These are phyloP conservation scores for Telenomus remus DNA, from an alignment of 1,140 invertebrate genomes.

Conservation along the genomic window DNA sequence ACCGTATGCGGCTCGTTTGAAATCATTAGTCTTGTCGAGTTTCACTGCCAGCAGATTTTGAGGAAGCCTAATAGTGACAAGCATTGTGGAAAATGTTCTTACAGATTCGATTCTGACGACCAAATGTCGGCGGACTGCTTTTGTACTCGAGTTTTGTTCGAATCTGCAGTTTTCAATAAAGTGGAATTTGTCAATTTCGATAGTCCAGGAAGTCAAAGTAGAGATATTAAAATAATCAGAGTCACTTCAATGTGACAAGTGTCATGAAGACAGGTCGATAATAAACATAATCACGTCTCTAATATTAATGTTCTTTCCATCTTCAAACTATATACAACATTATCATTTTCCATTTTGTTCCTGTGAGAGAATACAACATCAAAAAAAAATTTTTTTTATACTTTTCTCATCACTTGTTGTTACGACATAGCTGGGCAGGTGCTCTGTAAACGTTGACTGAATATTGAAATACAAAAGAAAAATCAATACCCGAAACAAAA, in stretches of 20 bases:
- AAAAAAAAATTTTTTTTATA: no score
- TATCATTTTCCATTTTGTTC: no score
- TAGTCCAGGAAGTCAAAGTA: constrained; percentile 4
- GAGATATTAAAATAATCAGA: constrained; percentile 15
- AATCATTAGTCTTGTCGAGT: constrained; percentile 34
- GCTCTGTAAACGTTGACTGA: no score
- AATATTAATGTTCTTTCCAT: no score
- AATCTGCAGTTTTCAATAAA: constrained; percentile 35
- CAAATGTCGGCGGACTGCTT: constrained; percentile 20
- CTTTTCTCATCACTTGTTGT: no score
- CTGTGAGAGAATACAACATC: no score
- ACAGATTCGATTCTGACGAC: not conserved
- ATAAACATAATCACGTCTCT: no score
- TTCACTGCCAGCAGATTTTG: constrained; percentile 15
- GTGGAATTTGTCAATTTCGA: constrained; percentile 27
- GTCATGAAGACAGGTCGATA: not conserved
- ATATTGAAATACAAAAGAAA: no score
- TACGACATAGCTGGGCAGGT: no score
- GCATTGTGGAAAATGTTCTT: constrained; percentile 35
- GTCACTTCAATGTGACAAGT: constrained; percentile 23
- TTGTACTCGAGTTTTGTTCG: constrained; percentile 24
- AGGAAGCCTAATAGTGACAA: constrained; percentile 39
- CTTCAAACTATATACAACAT: no score
- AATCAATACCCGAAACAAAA: no score
- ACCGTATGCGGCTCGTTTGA: constrained; percentile 25